Percentiles rank a stretch among this genome's conserved stretches.
Evolutionary conservation across 2,888 invertebrate genomes (phyloP).

Genomic region (Sclerodermus sp.): DNA sequence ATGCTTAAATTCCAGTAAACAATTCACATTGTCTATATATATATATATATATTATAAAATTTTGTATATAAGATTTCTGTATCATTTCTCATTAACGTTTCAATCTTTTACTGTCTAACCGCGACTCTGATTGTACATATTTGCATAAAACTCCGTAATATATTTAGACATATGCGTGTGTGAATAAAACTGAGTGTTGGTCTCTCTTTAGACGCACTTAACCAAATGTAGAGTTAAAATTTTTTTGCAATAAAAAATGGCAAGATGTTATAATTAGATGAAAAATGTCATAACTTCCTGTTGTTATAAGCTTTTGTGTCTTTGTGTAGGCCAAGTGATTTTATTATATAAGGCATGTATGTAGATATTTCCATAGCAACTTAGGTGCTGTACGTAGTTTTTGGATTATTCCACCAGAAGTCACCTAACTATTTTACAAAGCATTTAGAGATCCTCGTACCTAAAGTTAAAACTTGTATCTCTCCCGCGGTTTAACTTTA

Average conservation of each 20-base stretch:
- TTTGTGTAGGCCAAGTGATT: conserved; percentile 25
- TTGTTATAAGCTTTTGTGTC: conserved; percentile 30
- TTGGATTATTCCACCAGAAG: conserved; percentile 22
- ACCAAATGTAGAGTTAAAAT: conserved; percentile 34
- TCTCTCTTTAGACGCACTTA: conserved; percentile 28
- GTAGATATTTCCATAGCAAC: conserved; percentile 23
- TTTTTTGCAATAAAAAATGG: conserved; percentile 27
- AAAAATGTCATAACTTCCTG: conserved; percentile 20
- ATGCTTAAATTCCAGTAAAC: too few relatives aligned
- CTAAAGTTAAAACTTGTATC: conserved; percentile 7
- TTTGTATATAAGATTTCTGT: neutral
- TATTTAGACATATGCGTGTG: conserved; percentile 11
- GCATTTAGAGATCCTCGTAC: conserved; percentile 9
- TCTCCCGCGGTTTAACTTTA: conserved; percentile 8
- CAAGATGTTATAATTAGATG: conserved; percentile 8
- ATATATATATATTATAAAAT: too few relatives aligned
- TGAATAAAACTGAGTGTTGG: conserved; percentile 22
- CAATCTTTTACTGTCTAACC: neutral
- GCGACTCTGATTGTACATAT: conserved; percentile 26
- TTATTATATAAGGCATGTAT: conserved; percentile 22
- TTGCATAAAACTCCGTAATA: too few relatives aligned
- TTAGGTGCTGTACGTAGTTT: conserved; percentile 34
- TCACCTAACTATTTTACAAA: conserved; percentile 20
- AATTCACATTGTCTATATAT: too few relatives aligned
- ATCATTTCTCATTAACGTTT: neutral